Evolutionary conservation across 2,113 vertebrate genomes (phyloP).

Genomic region (Ahaetulla prasina): DNA sequence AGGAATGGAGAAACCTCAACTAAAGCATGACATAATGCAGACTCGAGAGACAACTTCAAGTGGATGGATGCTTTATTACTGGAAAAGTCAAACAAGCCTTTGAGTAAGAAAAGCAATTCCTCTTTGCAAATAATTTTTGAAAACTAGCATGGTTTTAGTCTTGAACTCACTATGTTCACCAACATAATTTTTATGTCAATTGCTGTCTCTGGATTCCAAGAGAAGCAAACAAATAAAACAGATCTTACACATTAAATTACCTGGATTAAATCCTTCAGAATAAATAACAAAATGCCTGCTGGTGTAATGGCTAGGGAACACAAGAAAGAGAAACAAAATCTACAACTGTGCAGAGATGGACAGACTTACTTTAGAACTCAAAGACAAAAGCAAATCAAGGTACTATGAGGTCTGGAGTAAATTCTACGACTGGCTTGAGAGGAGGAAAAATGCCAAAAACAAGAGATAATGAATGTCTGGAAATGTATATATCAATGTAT

Average conservation of each 20-base stretch:
- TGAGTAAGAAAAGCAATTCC: not conserved
- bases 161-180: not conserved
- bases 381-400: no score
- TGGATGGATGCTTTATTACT: not conserved
- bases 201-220: not conserved
- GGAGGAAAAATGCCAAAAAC: no score
- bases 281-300: not conserved
- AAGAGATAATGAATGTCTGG: no score
- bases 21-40: not conserved
- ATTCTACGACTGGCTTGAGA: no score
- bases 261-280: not conserved
- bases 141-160: conserved; percentile 1
- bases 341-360: no score
- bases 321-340: not conserved
- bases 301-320: not conserved
- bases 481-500: no score
- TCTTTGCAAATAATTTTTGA: not conserved
- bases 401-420: no score
- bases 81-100: not conserved
- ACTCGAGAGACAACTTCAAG: not conserved
- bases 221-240: not conserved
- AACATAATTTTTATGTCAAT: not conserved
- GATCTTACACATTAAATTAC: not conserved
- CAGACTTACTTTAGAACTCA: no score
- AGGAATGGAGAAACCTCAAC: not conserved